phyloP scores from a whole-genome alignment of 2,888 invertebrate species.

The Ischnura elegans region DNA sequence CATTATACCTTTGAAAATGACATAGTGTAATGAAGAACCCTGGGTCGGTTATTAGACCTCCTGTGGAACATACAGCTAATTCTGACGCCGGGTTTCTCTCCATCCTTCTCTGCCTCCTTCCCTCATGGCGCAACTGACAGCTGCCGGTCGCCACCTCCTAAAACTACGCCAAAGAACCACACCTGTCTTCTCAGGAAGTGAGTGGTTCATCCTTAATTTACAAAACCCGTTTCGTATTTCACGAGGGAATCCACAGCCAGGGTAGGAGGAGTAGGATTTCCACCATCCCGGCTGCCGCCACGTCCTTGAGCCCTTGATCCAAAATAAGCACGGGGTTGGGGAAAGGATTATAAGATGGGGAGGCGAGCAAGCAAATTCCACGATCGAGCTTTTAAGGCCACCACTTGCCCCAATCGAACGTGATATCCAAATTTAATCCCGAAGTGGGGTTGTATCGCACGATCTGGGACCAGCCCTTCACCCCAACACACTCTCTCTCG shows the following conservation, averaged over 20 bases:
- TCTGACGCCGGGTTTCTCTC: too few species aligned
- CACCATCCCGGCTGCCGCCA: background rate
- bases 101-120: too few species aligned
- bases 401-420: constrained; percentile 26
- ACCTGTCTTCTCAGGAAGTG: background rate
- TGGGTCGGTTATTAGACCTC: too few species aligned
- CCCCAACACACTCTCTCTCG: background rate
- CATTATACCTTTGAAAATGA: too few species aligned
- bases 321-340: background rate
- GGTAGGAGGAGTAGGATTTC: background rate
- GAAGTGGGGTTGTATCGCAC: background rate
- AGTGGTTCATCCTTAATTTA: background rate
- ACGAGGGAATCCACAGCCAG: background rate
- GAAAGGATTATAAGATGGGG: background rate
- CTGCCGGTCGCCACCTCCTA: too few species aligned
- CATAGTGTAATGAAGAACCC: too few species aligned
- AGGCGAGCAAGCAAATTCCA: background rate
- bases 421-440: constrained; percentile 16
- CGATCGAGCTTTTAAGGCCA: background rate
- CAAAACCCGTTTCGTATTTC: background rate
- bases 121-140: too few species aligned
- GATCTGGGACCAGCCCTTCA: background rate
- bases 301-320: background rate
- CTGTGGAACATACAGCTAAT: too few species aligned
- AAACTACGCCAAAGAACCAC: too few species aligned